phyloP scores from a whole-genome alignment of 2,797 vertebrate species.

The Sebastiscus tertius region DNA sequence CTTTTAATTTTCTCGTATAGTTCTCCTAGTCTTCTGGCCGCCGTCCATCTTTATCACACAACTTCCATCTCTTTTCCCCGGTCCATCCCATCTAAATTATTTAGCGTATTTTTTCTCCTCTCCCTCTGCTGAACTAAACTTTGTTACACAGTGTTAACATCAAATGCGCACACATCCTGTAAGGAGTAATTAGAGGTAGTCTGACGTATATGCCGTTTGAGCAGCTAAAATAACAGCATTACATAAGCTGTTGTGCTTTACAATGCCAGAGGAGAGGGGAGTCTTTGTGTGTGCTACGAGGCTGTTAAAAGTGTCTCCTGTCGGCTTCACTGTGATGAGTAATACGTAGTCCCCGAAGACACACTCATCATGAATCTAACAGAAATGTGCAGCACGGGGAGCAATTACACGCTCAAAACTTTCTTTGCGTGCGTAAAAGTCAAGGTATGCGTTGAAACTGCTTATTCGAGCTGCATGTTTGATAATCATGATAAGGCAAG shows the following conservation, averaged over 20 bases:
- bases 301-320: constrained; percentile 33
- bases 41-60: constrained; percentile 12
- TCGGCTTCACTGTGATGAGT: constrained; percentile 43
- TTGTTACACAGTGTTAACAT: constrained; percentile 26
- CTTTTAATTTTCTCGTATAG: neutral
- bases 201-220: constrained; percentile 25
- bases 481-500: constrained; percentile 4
- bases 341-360: constrained; percentile 35
- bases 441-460: neutral
- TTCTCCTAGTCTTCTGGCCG: neutral
- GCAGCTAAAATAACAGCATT: constrained; percentile 50
- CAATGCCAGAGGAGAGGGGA: constrained; percentile 5
- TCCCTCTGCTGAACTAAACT: constrained; percentile 36
- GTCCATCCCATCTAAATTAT: constrained; percentile 40
- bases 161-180: constrained; percentile 29
- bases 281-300: constrained; percentile 19
- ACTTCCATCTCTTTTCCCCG: constrained; percentile 5
- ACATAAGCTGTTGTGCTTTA: constrained; percentile 48
- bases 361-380: neutral
- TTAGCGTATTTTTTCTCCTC: constrained; percentile 31
- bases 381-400: neutral
- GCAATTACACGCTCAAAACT: constrained; percentile 26
- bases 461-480: constrained; percentile 14
- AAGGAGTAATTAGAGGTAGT: constrained; percentile 43
- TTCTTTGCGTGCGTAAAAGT: constrained; percentile 5